These are phyloP conservation scores for Sander vitreus DNA, from an alignment of 2,113 vertebrate genomes.

Conservation along the genomic window DNA sequence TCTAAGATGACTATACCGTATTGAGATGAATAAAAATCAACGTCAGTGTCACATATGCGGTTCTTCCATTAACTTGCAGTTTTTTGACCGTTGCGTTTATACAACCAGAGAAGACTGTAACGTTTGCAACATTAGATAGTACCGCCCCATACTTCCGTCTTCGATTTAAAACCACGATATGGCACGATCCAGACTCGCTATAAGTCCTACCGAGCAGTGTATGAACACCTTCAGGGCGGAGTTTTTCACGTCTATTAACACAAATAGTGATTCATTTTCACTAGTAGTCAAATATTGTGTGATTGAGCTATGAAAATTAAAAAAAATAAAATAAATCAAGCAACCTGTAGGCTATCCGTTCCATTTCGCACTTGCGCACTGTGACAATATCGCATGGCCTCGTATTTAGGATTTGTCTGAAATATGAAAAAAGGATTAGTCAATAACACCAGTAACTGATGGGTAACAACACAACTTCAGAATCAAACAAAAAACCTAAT, in stretches of 20 bases:
- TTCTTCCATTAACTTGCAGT: no score
- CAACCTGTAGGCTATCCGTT: no score
- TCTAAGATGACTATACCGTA: background rate
- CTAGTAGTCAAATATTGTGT: background rate
- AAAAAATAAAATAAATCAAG: no score
- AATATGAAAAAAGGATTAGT: background rate
- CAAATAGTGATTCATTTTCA: no score
- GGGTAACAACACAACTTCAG: background rate
- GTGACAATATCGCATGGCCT: background rate
- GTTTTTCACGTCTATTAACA: background rate
- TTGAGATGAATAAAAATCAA: no score
- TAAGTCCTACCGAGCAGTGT: background rate
- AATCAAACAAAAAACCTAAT: background rate
- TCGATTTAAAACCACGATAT: constrained; percentile 6
- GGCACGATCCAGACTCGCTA: background rate
- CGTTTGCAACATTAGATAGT: background rate
- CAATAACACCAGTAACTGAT: background rate
- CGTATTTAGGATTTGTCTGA: no score
- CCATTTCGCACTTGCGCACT: background rate
- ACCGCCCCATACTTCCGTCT: fast-evolving
- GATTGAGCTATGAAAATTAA: background rate
- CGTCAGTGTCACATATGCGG: background rate
- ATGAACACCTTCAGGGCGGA: background rate
- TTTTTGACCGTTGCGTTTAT: background rate
- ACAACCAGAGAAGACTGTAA: background rate